Conservation (phyloP, 2,888 invertebrate genomes). For the Aquatica leii region DNA sequence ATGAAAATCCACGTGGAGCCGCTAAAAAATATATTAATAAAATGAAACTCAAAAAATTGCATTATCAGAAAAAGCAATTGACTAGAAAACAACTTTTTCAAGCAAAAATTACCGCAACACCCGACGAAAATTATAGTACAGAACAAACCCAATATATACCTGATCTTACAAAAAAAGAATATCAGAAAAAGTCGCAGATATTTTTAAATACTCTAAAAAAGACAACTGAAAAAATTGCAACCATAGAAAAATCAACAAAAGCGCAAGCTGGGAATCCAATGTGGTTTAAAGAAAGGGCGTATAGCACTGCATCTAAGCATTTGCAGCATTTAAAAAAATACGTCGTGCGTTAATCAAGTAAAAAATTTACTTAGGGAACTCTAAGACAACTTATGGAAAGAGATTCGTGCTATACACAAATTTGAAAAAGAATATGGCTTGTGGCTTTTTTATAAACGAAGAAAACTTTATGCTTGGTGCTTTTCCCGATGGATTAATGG, state of each 20-base stretch:
- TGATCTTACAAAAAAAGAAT: background rate
- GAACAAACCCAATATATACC: background rate
- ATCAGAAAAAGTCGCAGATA: background rate
- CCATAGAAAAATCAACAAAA: background rate
- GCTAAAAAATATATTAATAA: background rate
- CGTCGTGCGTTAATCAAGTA: background rate
- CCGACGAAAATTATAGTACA: background rate
- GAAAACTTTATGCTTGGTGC: no score
- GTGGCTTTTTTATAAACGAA: no score
- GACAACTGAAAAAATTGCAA: background rate
- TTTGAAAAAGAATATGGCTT: no score
- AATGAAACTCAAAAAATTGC: background rate
- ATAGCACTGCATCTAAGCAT: background rate
- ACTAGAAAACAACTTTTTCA: background rate
- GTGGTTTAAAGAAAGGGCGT: background rate
- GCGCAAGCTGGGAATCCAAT: background rate
- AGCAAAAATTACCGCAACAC: background rate
- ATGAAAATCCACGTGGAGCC: background rate
- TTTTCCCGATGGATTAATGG: no score
- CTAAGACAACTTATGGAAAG: background rate
- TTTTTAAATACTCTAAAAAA: background rate
- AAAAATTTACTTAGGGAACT: background rate
- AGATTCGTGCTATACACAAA: no score
- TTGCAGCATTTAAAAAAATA: no score
- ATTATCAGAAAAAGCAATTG: background rate